Evolutionary conservation across 2,797 vertebrate species (phyloP).

Genomic region (Sebastes nivosus): DNA sequence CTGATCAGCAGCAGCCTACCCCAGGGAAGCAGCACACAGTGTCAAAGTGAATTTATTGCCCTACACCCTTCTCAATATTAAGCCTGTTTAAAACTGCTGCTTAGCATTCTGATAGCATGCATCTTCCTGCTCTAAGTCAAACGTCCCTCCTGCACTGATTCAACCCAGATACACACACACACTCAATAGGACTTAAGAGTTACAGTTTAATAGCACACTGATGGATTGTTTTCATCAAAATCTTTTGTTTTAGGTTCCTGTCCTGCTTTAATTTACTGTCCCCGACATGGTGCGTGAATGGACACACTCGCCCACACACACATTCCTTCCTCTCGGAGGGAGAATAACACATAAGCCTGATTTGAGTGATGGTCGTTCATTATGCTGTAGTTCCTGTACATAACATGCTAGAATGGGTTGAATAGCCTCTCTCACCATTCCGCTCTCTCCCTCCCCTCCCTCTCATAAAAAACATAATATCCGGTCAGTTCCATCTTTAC

Average conservation of each 20-base stretch:
- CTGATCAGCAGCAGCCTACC: conserved; percentile 60
- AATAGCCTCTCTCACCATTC: conserved; percentile 10
- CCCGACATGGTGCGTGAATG: conserved; percentile 3
- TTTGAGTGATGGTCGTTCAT: conserved; percentile 43
- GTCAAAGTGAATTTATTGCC: conserved; percentile 68
- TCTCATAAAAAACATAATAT: conserved; percentile 50
- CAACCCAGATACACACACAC: conserved; percentile 24
- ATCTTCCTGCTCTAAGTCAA: conserved; percentile 51
- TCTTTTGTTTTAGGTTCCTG: conserved; percentile 23
- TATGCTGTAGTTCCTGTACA: conserved; percentile 21
- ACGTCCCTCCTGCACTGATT: conserved; percentile 35
- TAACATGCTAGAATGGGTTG: conserved; percentile 32
- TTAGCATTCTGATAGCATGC: conserved; percentile 66
- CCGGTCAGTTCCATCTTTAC: conserved; percentile 43
- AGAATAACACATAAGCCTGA: conserved; percentile 37
- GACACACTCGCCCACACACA: conserved; percentile 7
- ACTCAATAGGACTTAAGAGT: background rate
- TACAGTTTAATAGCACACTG: conserved; percentile 26
- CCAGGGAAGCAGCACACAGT: conserved; percentile 45
- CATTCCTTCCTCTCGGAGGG: conserved; percentile 1
- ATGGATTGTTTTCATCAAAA: conserved; percentile 49
- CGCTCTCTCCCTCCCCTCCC: background rate
- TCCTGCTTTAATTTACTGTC: conserved; percentile 35
- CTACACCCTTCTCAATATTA: conserved; percentile 58
- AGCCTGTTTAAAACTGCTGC: conserved; percentile 64